phyloP scores from a whole-genome alignment of 2,797 vertebrate species.

The Molossus molossus region DNA sequence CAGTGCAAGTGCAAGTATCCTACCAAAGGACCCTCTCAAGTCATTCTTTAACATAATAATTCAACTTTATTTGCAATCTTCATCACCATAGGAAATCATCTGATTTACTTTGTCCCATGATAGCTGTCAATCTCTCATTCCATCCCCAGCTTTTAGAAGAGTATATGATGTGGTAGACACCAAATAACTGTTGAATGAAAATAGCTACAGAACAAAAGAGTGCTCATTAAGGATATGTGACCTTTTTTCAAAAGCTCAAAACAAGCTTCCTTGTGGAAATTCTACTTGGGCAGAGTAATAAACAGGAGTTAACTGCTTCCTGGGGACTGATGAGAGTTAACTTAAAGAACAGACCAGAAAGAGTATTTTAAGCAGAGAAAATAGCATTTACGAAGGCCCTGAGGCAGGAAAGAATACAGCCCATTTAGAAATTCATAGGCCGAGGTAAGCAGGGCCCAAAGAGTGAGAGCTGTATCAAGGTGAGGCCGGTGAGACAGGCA shows the following conservation, averaged over 20 bases:
- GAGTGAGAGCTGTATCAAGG: background rate
- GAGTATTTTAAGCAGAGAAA: slow-evolving; percentile 42
- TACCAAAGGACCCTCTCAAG: background rate
- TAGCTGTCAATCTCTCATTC: background rate
- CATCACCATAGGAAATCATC: background rate
- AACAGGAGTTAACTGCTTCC: slow-evolving; percentile 31
- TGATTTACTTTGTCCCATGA: background rate
- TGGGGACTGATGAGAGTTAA: background rate
- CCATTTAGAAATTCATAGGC: background rate
- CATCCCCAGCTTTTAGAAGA: slow-evolving; percentile 27
- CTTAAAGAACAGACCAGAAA: slow-evolving; percentile 10
- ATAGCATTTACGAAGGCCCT: background rate
- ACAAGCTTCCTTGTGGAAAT: slow-evolving; percentile 17
- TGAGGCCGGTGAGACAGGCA: background rate
- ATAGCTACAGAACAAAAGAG: background rate
- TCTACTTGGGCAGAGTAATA: slow-evolving; percentile 19
- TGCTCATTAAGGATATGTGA: background rate
- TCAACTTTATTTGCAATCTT: slow-evolving; percentile 22
- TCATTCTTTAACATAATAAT: background rate
- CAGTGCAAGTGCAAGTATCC: background rate
- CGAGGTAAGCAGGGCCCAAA: background rate
- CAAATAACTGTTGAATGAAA: background rate
- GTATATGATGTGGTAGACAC: background rate
- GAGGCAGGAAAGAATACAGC: background rate
- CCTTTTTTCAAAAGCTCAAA: slow-evolving; percentile 56